Base-by-base conservation (phyloP, 2,113 vertebrate species). In the Scalopus aquaticus region DNA sequence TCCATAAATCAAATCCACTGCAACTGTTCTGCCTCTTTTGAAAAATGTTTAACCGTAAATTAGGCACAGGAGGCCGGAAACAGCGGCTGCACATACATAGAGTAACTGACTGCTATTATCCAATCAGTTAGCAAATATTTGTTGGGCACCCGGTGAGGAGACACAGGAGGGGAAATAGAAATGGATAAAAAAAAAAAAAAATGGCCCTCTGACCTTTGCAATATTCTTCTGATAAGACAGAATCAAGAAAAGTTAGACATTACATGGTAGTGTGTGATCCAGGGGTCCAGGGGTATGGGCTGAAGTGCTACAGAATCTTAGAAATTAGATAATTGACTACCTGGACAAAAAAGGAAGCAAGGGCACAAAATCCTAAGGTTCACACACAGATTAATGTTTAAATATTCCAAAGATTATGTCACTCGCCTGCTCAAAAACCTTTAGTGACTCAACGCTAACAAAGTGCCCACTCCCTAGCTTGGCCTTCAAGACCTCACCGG, bases 101-200 rank as follows among this genome's bases (percentile, higher is more conserved):
- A 76, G 54, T 72, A 80, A 79, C 22, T 84, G 70, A 39, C 49
- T 93, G 84, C 44, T 93, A 37, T 77, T 83, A 84, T 54, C 85
- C 73, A 93, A 90, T 79, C 78, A 62, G 58, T 88, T 42, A 70
- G 51, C 76, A 78, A 91, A 90, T 85, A 70, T 95, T 95, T 93
- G 90, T 22, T 85, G 37, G 35, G 70, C 28, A 82, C 30, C 4
- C 79, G 60, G 20, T 32, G 77, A 24, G 9, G 16, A 85, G 56
- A 85, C 37, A 77, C 30, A 42, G 62, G 56, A 60, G 56, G 22
- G 87, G 80, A 97, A 95, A 85, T 20, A 42, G 80, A 92, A 69
- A 32, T 15, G 32, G 93, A 96, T 91, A 95, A 90, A 91, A 64
- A 91, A 26, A 96, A 90, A 95, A 90, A 91, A 64, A 91, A 26